Conservation (phyloP, 2,888 invertebrate species). For the Drosophila kambysellisi region DNA sequence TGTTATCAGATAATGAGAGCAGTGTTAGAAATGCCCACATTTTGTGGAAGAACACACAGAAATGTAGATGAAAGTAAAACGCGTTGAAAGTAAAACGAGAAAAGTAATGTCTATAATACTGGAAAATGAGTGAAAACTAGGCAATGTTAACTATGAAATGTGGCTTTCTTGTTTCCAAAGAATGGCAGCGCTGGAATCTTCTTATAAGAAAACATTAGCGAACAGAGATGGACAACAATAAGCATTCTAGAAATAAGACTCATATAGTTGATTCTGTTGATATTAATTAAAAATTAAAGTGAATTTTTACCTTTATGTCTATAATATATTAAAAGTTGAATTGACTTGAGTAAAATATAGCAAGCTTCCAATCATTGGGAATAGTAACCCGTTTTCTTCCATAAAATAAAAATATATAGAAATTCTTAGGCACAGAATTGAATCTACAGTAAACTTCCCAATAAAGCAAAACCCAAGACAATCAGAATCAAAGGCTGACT, state of each 20-base stretch:
- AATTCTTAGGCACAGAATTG: not conserved
- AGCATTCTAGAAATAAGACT: not conserved
- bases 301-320: rapidly evolving
- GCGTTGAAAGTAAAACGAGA: not conserved
- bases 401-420: not conserved
- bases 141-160: not conserved
- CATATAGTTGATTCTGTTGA: not conserved
- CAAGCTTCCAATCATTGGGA: not conserved
- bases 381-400: not conserved
- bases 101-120: not conserved
- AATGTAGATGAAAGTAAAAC: not conserved
- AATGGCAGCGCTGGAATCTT: too few species aligned
- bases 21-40: not conserved
- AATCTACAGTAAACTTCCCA: too few species aligned
- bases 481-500: slow-evolving; percentile 6
- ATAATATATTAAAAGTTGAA: not conserved
- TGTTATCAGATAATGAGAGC: not conserved
- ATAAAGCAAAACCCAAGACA: not conserved
- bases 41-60: not conserved
- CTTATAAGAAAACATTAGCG: not conserved
- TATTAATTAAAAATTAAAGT: not conserved
- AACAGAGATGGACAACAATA: not conserved
- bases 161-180: too few species aligned
- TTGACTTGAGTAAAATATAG: not conserved
- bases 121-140: not conserved